phyloP scores from a whole-genome alignment of 2,888 invertebrate species.

The Nymphalis polychloros region DNA sequence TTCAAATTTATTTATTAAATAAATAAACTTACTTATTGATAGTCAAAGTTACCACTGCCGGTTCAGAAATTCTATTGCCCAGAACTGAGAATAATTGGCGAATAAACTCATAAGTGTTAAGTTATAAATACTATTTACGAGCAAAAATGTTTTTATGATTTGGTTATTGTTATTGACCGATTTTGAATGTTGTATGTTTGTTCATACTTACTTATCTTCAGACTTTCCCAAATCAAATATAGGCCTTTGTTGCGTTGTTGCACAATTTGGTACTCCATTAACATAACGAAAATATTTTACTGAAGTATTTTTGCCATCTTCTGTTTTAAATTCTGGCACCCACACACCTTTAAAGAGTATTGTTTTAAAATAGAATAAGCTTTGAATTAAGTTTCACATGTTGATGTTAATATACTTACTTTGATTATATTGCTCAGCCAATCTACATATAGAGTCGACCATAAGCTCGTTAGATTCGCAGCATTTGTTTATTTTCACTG shows the following conservation, averaged over 20 bases:
- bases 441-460: constrained; percentile 85
- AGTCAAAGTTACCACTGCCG: too few species aligned
- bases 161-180: too few species aligned
- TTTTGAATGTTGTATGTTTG: not conserved
- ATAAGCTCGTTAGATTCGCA: constrained; percentile 87
- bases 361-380: not conserved
- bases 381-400: not conserved
- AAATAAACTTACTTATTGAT: too few species aligned
- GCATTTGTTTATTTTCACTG: constrained; percentile 88
- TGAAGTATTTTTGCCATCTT: constrained; percentile 81
- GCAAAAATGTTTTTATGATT: too few species aligned
- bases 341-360: constrained; percentile 63
- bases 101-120: too few species aligned
- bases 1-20: too few species aligned
- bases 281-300: constrained; percentile 82
- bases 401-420: constrained; percentile 59
- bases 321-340: constrained; percentile 84
- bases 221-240: constrained; percentile 84
- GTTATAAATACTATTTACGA: too few species aligned
- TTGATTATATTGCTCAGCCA: constrained; percentile 83
- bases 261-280: constrained; percentile 86
- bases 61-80: too few species aligned
- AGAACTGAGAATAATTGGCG: too few species aligned
- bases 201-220: constrained; percentile 77
- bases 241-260: constrained; percentile 85